Percentiles rank a stretch among this genome's conserved stretches.
Conservation (phyloP, 1,140 invertebrate species). For the Holotrichia oblita region DNA sequence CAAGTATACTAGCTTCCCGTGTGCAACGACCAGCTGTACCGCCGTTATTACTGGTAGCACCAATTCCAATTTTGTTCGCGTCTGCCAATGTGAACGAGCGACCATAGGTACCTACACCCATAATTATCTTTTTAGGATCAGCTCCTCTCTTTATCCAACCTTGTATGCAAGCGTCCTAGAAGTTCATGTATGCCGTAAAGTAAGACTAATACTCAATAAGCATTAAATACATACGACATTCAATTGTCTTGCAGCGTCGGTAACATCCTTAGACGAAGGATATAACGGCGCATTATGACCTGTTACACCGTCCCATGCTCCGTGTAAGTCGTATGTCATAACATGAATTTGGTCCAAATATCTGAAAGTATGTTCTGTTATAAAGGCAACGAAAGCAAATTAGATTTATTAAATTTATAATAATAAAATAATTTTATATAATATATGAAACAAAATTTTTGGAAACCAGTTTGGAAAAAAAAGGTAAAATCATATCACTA, state of each 20-base stretch:
- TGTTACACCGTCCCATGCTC: slow-evolving; percentile 68
- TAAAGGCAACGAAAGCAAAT: no score
- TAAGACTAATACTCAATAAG: no score
- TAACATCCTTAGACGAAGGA: slow-evolving; percentile 61
- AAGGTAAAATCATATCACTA: no score
- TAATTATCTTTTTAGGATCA: slow-evolving; percentile 68
- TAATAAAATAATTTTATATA: no score
- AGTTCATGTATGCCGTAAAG: not conserved
- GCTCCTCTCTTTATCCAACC: slow-evolving; percentile 60
- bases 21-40: slow-evolving; percentile 77
- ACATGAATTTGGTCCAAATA: slow-evolving; percentile 72
- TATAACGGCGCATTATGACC: slow-evolving; percentile 69
- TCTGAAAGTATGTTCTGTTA: slow-evolving; percentile 58
- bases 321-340: slow-evolving; percentile 76
- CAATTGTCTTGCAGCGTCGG: slow-evolving; percentile 56
- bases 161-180: slow-evolving; percentile 56
- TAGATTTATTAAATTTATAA: no score
- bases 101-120: slow-evolving; percentile 75
- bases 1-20: slow-evolving; percentile 71
- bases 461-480: no score
- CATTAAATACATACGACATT: slow-evolving; percentile 61
- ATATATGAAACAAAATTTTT: no score
- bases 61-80: slow-evolving; percentile 62
- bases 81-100: slow-evolving; percentile 69
- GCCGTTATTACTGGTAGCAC: slow-evolving; percentile 64